phyloP scores from a whole-genome alignment of 1,140 invertebrate species.

The Dendrolimus punctatus region DNA sequence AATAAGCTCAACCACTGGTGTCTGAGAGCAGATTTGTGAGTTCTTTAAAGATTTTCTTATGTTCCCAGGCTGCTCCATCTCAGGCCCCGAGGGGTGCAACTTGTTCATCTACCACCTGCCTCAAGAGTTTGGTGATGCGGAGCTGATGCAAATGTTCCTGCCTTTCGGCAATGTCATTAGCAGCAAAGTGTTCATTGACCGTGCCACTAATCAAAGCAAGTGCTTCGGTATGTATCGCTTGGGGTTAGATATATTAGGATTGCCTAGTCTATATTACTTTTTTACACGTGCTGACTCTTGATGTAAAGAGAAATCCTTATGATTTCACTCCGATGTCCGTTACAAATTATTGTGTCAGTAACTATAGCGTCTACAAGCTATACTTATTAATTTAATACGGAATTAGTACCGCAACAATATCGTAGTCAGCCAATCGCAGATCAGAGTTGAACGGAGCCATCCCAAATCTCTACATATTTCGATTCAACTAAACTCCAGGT shows the following conservation, averaged over 20 bases:
- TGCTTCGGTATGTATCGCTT: constrained; percentile 89
- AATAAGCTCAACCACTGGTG: constrained; percentile 38
- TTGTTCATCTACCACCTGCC: constrained; percentile 99
- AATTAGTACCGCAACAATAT: too few relatives aligned
- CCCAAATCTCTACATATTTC: too few relatives aligned
- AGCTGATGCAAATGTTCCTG: constrained; percentile 99
- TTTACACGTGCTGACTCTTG: too few relatives aligned
- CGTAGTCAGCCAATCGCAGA: too few relatives aligned
- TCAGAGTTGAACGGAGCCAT: too few relatives aligned
- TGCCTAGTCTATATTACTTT: too few relatives aligned
- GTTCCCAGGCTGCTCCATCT: constrained; percentile 93
- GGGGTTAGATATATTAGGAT: background rate
- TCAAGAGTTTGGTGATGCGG: constrained; percentile 98
- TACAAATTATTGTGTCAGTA: too few relatives aligned
- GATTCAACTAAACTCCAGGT: too few relatives aligned
- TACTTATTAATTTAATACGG: too few relatives aligned
- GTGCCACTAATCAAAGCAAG: constrained; percentile 99
- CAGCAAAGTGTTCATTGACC: constrained; percentile 99
- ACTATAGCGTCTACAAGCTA: too few relatives aligned
- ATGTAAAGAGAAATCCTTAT: too few relatives aligned
- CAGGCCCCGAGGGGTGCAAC: constrained; percentile 99
- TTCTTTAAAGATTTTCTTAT: constrained; percentile 77
- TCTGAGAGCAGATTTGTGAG: constrained; percentile 69
- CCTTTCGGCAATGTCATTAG: constrained; percentile 99
- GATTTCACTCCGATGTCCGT: too few relatives aligned